These are phyloP conservation scores for Aplodontia rufa DNA, from an alignment of 2,113 vertebrate species.

Conservation along the genomic window DNA sequence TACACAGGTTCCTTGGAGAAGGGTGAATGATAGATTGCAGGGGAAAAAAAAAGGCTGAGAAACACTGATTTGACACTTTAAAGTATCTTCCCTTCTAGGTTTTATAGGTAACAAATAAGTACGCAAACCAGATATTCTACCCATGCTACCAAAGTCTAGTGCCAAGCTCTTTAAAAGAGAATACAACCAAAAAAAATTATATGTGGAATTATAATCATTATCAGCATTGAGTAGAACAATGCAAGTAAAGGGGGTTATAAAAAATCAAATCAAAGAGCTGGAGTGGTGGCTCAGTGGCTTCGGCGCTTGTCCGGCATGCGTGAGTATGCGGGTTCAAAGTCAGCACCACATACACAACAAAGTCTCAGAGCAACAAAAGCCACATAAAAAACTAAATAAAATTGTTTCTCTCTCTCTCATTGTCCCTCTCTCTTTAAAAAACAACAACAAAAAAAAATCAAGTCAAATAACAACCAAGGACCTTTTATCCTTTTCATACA, in stretches of 20 bases:
- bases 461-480: neutral
- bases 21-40: neutral
- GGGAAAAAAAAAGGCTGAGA: neutral
- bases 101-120: neutral
- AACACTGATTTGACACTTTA: neutral
- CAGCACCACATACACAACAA: too few species aligned
- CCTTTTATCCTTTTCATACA: neutral
- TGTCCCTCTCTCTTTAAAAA: too few species aligned
- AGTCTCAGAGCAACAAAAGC: too few species aligned
- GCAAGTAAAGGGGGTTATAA: neutral
- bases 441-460: too few species aligned
- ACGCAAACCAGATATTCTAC: neutral
- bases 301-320: too few species aligned
- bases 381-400: too few species aligned
- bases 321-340: too few species aligned
- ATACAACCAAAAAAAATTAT: neutral
- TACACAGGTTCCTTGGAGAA: neutral
- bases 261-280: constrained; percentile 8
- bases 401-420: too few species aligned
- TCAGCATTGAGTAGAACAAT: neutral
- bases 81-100: neutral
- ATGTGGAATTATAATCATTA: neutral
- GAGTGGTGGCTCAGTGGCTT: too few species aligned
- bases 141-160: neutral
- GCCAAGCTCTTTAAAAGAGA: neutral